Evolutionary conservation across 2,888 invertebrate species (phyloP), one percentile per base, ranked within the genome.

Genomic region (Agapetus fuscipes): DNA sequence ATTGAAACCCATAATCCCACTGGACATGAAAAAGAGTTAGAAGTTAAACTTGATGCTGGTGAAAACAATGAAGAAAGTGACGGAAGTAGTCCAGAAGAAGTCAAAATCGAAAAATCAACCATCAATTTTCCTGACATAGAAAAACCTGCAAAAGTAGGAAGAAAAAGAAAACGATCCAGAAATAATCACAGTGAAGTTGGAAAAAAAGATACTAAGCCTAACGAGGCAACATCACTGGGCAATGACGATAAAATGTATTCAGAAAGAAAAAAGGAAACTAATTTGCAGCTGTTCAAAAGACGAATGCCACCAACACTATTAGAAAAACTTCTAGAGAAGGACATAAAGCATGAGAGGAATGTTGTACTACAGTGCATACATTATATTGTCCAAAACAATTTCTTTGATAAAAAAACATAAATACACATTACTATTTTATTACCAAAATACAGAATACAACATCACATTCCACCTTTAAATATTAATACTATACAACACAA

Each of bases 281-380:
- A 32, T 49, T 50, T 37, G 34, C 42, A 31, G 51, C 45, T 33
- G 56, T 57, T 47, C 51, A 48, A 47, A 56, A 52, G 47, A 50
- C 58, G 17, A 57, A 6, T 35, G 2, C 69, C 66, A 48, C 69
- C 71, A 24, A 79, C 80, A 10, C 63, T 85, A 48, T 61, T 86
- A 34, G 76, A 81, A 51, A 81, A 78, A 55, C 60, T 94, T 16
- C 63, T 94, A 38, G 76, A 75, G 33, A 71, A 73, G 40, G 87
- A 91, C 57, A 87, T 94, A 50, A 70, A 79, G 46, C 83, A 85
- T 51, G 94, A 94, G 61, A 71, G 93, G 36, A 94, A 93, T 62
- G 68, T 85, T 31, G 71, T 94, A 34, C 69, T 90, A 17, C 93
- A 94, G 58, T 93, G 91, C 64, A 76, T 93, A 24, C 78, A 84